Base-by-base conservation (phyloP, 2,888 invertebrate genomes). In the Noctua comes region DNA sequence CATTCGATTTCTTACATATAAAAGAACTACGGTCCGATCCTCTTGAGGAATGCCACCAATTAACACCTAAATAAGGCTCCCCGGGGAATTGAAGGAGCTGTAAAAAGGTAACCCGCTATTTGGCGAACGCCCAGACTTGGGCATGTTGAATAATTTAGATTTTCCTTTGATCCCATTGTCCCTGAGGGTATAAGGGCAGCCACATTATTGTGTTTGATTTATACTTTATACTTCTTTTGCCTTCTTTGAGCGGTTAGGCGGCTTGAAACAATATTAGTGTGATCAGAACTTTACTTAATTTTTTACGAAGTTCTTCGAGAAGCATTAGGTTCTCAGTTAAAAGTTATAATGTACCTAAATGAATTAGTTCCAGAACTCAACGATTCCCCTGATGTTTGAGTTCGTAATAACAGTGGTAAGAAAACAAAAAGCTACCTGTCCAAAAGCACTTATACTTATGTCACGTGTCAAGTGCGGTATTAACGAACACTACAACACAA, bases 71-170 rank as follows among this genome's bases (percentile, higher is more conserved):
- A 90, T 87, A 88, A 88, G 78, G 86, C 78, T 84, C 88, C 88
- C 88, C 68, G 68, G 82, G 85, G 91, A 85, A 88, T 88, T 83
- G 88, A 86, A 89, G 85, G 86, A 83, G 86, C 88, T 86, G 88
- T 88, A 91, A 91, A 91, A 91, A 91, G 90, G 89, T 90, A 90
- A 88, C 88, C 89, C 86, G 88, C 88, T 90, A 88, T 90, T 90
- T 88, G 86, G 82, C 85, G 88, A 88, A 85, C 88, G 88, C 89
- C 89, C 87, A 87, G 89, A 85, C 86, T 90, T 90, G 90, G 85
- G 87, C 86, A 87, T 87, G 90, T 88, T 90, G 88, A 91, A 91
- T 91, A 91, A 92, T 92, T 92, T 90, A 89, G 89, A 86, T 88
- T 88, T 87, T 88, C 89, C 89, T 92, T 92, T 92, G 92, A 92